Percentiles rank a stretch among this genome's conserved stretches.
Conservation (phyloP, 2,888 invertebrate species). For the Archips xylosteana region DNA sequence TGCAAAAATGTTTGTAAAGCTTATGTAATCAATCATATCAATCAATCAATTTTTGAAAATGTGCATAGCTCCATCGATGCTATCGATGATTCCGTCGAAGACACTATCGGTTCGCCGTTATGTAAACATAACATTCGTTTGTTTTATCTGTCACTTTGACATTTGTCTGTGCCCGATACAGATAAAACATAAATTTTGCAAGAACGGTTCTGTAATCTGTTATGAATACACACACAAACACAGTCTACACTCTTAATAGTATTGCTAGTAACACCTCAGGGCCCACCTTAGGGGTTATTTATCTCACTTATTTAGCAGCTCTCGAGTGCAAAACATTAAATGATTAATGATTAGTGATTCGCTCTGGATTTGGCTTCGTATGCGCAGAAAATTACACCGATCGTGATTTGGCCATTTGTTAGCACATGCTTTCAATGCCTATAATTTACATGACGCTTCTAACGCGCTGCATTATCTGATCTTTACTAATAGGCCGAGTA, state of each 20-base stretch:
- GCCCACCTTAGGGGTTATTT: conserved; percentile 4
- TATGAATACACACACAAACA: not conserved
- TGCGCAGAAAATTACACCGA: conserved; percentile 52
- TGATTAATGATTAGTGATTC: conserved; percentile 56
- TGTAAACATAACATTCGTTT: too few species aligned
- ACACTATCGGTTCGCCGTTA: too few species aligned
- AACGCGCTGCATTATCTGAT: conserved; percentile 3
- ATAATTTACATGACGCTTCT: conserved; percentile 3
- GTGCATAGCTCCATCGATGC: too few species aligned
- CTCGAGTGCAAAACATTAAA: conserved; percentile 43
- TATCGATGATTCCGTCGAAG: too few species aligned
- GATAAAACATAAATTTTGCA: too few species aligned
- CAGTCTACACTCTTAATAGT: not conserved
- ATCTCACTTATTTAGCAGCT: conserved; percentile 30
- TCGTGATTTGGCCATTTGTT: conserved; percentile 66
- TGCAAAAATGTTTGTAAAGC: too few species aligned
- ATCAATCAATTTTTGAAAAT: too few species aligned
- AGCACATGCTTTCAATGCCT: conserved; percentile 42
- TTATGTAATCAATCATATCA: too few species aligned
- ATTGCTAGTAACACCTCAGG: conserved; percentile 1
- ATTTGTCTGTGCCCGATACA: too few species aligned
- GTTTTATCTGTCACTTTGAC: too few species aligned
- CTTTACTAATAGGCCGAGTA: conserved; percentile 2
- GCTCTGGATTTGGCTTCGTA: conserved; percentile 46
- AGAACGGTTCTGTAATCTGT: not conserved